Conservation (phyloP, 2,888 invertebrate genomes). For the Temnothorax rugatulus region DNA sequence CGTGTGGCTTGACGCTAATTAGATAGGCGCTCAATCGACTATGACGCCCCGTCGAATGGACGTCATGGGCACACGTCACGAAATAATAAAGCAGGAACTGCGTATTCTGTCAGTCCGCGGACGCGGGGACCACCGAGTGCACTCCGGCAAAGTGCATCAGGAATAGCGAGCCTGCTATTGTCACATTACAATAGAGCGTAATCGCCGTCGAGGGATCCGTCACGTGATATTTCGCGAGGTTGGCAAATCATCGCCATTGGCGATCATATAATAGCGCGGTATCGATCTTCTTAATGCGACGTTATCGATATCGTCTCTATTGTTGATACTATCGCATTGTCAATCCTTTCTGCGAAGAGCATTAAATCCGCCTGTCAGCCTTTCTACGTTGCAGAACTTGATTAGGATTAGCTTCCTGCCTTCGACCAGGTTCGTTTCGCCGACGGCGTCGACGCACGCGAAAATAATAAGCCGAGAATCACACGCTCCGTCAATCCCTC, state of each 20-base stretch:
- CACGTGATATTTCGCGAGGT: constrained; percentile 25
- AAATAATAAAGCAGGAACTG: constrained; percentile 44
- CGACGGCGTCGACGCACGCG: constrained; percentile 52
- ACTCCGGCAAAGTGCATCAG: constrained; percentile 48
- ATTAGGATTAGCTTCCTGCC: neutral
- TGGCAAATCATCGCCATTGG: constrained; percentile 34
- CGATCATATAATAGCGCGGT: constrained; percentile 18
- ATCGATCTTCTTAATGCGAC: constrained; percentile 24
- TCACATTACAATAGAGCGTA: constrained; percentile 47
- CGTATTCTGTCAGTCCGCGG: constrained; percentile 39
- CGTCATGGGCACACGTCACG: constrained; percentile 51
- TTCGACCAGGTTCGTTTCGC: neutral
- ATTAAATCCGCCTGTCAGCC: neutral
- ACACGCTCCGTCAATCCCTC: constrained; percentile 78
- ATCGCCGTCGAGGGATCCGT: constrained; percentile 32
- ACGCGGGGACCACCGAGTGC: constrained; percentile 39
- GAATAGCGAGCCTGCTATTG: constrained; percentile 44
- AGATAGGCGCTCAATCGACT: constrained; percentile 70
- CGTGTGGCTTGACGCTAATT: constrained; percentile 72
- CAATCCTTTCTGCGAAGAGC: neutral
- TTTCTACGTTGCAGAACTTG: neutral
- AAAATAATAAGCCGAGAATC: constrained; percentile 74
- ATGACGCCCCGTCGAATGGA: constrained; percentile 60
- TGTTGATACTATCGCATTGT: neutral
- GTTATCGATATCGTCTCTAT: neutral